Evolutionary conservation across 2,888 invertebrate species (phyloP).

Genomic region (Chydorus sphaericus): DNA sequence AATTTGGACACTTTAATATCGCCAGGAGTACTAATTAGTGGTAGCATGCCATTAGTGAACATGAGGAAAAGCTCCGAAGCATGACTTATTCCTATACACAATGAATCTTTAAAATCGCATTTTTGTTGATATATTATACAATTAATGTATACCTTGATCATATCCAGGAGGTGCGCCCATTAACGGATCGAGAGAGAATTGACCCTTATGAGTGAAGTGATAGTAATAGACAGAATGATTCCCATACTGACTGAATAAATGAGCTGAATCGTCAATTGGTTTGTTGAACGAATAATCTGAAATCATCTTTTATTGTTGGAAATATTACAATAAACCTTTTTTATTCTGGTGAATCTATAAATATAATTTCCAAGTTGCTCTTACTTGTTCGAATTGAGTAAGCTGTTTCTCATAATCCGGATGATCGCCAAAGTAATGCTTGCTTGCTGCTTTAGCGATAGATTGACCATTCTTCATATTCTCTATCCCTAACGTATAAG

Average conservation of each 20-base stretch:
- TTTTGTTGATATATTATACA: no score
- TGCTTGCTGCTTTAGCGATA: neutral
- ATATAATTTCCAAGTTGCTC: no score
- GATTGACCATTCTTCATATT: neutral
- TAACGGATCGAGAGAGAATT: neutral
- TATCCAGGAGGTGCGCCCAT: neutral
- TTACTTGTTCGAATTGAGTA: no score
- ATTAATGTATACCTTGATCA: neutral
- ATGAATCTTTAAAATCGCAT: no score
- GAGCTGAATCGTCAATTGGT: neutral
- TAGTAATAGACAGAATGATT: neutral
- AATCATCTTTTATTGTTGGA: neutral
- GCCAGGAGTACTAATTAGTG: neutral
- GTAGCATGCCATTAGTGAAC: neutral
- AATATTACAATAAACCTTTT: no score
- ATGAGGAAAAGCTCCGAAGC: neutral
- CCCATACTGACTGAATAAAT: neutral
- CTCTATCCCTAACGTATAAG: neutral
- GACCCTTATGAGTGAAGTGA: neutral
- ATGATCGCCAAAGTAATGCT: conserved; percentile 3
- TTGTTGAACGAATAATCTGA: neutral
- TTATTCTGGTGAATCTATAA: no score
- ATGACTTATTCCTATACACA: conserved; percentile 1
- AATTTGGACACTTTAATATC: conserved; percentile 1
- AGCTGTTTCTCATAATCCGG: no score